A percentile compares a stretch with the other conserved stretches of the same genome.
These are phyloP conservation scores for Abscondita cerata DNA, from an alignment of 2,888 invertebrate species.

Conservation along the genomic window DNA sequence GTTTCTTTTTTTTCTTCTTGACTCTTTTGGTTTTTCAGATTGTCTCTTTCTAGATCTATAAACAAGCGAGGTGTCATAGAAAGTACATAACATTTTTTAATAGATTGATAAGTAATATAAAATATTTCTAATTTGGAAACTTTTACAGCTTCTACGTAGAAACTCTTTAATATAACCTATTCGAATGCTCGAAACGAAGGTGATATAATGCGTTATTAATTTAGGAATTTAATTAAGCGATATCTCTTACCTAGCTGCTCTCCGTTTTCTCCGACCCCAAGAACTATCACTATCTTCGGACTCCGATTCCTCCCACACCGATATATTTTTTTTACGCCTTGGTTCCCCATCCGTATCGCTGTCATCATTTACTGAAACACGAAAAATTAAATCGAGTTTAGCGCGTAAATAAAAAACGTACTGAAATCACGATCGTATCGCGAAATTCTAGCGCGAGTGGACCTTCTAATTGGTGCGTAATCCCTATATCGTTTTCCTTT, in stretches of 20 bases:
- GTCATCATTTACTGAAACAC: slow-evolving; percentile 48
- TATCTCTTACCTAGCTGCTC: slow-evolving; percentile 5
- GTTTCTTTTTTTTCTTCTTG: slow-evolving; percentile 60
- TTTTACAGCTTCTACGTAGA: slow-evolving; percentile 24
- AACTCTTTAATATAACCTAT: too few relatives aligned
- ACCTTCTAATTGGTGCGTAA: slow-evolving; percentile 62
- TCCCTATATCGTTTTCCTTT: slow-evolving; percentile 58
- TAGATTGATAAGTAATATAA: too few relatives aligned
- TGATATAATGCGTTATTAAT: too few relatives aligned
- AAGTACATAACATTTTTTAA: too few relatives aligned
- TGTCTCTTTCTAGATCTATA: slow-evolving; percentile 40
- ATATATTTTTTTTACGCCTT: slow-evolving; percentile 65
- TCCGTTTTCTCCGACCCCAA: slow-evolving; percentile 57
- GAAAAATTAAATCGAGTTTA: too few relatives aligned
- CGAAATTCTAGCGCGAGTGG: slow-evolving; percentile 61
- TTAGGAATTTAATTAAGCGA: too few relatives aligned
- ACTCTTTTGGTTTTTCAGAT: slow-evolving; percentile 55
- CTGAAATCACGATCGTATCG: slow-evolving; percentile 65
- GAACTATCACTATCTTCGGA: slow-evolving; percentile 68
- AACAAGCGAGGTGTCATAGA: too few relatives aligned
- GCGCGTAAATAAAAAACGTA: too few relatives aligned
- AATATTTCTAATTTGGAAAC: slow-evolving; percentile 49
- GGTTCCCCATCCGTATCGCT: slow-evolving; percentile 50
- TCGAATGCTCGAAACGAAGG: too few relatives aligned
- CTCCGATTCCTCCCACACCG: slow-evolving; percentile 65